Base-by-base conservation (phyloP, 2,113 vertebrate species). In the Anoura caudifer region DNA sequence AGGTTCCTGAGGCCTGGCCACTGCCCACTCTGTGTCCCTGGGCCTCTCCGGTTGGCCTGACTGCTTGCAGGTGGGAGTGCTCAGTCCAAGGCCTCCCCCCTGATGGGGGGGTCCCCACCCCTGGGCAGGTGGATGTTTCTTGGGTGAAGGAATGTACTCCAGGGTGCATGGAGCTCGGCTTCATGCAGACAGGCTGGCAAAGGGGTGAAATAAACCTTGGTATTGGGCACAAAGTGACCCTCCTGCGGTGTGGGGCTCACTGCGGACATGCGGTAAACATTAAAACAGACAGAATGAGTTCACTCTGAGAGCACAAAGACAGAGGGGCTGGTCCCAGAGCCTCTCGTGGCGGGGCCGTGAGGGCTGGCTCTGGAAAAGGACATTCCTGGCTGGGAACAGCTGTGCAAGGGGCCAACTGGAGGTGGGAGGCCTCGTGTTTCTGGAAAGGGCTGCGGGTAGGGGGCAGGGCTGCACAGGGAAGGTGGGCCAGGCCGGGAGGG, bases 241-340 rank as follows among this genome's bases (percentile, higher is more conserved):
- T 36, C 31, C 12, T 41, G 33, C 16, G 0, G 73, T 0, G 11
- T 52, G 8, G 0, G 6, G 47, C 12, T 1, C 4, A 0, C 11
- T 0, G 65, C 43, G 12, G 19, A 38, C 28, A 52, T 93, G 86
- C 43, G 5, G 45, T 2, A 54, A 63, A 85, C 84, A 17, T 17
- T n/a, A 67, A 75, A 45, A 4, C 45, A 3, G 31, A 10, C 1
- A 15, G 2, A 22, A 11, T 11, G 43, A 67, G 41, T 81, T 79
- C 15, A 3, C 10, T 41, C 4, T 16, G 72, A 63, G 63, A 50
- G 52, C 65, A 73, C 81, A 54, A 8, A 56, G 80, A 15, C 4
- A 61, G 41, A 52, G 77, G 41, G 36, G 41, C 77, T 59, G 77
- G 17, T 15, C 26, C 47, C 50, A 14, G 47, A 20, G 56, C 33